These are phyloP conservation scores for Stigmatopora nigra DNA, from an alignment of 2,113 vertebrate species.

Conservation along the genomic window DNA sequence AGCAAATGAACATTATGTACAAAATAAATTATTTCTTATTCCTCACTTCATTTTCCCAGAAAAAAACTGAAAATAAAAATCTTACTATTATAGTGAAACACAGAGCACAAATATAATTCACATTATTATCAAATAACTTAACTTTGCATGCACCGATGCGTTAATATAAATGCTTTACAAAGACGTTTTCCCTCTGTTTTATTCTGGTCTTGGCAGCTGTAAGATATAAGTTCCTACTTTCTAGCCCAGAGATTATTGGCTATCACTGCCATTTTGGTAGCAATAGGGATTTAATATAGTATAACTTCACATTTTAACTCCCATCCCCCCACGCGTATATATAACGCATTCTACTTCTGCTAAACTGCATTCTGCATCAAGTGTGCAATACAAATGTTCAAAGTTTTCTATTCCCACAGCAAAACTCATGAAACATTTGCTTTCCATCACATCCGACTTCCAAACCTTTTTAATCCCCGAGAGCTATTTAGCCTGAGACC, in stretches of 20 bases:
- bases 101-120: slow-evolving; percentile 71
- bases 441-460: slow-evolving; percentile 20
- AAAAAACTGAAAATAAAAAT: slow-evolving; percentile 57
- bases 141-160: slow-evolving; percentile 72
- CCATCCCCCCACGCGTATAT: slow-evolving; percentile 11
- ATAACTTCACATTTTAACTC: slow-evolving; percentile 48
- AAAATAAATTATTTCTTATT: slow-evolving; percentile 60
- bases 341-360: slow-evolving; percentile 23
- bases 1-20: slow-evolving; percentile 65
- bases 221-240: slow-evolving; percentile 34
- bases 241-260: slow-evolving; percentile 20
- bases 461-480: slow-evolving; percentile 15
- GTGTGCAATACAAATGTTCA: slow-evolving; percentile 49
- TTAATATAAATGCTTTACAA: slow-evolving; percentile 73
- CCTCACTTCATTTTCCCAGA: slow-evolving; percentile 56
- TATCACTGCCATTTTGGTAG: slow-evolving; percentile 20
- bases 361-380: slow-evolving; percentile 42
- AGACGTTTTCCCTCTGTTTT: slow-evolving; percentile 49
- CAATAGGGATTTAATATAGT: slow-evolving; percentile 39
- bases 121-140: slow-evolving; percentile 73
- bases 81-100: slow-evolving; percentile 68
- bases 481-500: slow-evolving; percentile 25
- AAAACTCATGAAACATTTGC: slow-evolving; percentile 19
- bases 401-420: slow-evolving; percentile 41
- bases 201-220: slow-evolving; percentile 29